Evolutionary conservation across 1,140 invertebrate genomes (phyloP).

Genomic region (Aleiodes sp.): DNA sequence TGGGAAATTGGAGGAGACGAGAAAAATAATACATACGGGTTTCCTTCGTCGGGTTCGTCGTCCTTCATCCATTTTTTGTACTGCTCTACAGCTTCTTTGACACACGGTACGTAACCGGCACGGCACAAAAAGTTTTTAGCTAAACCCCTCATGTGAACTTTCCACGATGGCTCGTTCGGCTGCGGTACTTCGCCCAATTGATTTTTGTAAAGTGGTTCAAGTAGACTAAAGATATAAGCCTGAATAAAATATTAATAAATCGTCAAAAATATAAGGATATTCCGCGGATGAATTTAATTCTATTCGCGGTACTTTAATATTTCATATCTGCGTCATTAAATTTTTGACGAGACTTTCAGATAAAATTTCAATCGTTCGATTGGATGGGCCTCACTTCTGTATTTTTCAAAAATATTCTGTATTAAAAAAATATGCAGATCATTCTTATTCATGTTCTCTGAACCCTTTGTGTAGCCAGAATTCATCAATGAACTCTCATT

Average conservation of each 20-base stretch:
- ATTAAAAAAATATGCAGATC: too few relatives aligned
- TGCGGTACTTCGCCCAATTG: constrained; percentile 68
- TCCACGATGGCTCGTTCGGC: constrained; percentile 70
- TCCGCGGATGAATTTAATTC: background rate
- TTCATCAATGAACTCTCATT: too few relatives aligned
- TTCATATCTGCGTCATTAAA: too few relatives aligned
- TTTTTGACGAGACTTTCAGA: too few relatives aligned
- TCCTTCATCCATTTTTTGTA: constrained; percentile 75
- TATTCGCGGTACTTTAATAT: too few relatives aligned
- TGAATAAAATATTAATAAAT: constrained; percentile 50
- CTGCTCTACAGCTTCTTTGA: constrained; percentile 72
- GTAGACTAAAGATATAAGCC: constrained; percentile 72
- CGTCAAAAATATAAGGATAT: background rate
- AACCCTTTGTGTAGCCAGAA: too few relatives aligned
- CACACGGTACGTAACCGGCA: constrained; percentile 77
- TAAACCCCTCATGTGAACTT: constrained; percentile 70
- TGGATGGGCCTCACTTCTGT: too few relatives aligned
- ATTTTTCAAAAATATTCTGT: too few relatives aligned
- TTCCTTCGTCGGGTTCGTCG: constrained; percentile 75
- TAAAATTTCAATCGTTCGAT: too few relatives aligned
- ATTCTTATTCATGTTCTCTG: too few relatives aligned
- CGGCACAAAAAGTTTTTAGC: constrained; percentile 76
- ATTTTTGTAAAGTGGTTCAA: constrained; percentile 73
- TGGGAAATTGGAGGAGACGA: background rate
- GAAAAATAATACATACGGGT: constrained; percentile 70